Conservation (phyloP, 2,113 vertebrate species). For the Alces alces region DNA sequence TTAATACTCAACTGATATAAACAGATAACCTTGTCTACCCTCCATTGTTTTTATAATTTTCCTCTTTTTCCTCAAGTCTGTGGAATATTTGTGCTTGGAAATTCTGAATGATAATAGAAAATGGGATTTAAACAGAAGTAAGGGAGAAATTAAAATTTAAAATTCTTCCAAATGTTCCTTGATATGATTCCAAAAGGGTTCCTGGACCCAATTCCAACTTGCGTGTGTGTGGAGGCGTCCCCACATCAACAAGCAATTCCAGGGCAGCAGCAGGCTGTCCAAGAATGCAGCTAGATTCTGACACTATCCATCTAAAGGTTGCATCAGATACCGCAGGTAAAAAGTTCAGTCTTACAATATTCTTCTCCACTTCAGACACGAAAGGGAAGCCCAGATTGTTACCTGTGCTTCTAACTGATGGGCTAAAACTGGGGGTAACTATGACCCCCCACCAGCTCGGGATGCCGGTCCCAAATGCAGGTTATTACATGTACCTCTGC, state of each 20-base stretch:
- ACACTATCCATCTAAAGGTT: too few relatives aligned
- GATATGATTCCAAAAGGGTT: neutral
- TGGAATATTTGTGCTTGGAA: constrained; percentile 19
- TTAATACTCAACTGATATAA: neutral
- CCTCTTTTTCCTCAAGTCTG: constrained; percentile 7
- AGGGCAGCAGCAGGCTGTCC: neutral
- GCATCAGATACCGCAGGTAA: neutral
- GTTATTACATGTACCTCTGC: neutral
- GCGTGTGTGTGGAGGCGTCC: neutral
- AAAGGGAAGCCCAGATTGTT: neutral
- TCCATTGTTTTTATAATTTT: constrained; percentile 14
- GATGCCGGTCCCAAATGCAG: neutral
- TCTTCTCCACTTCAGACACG: neutral
- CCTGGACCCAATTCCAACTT: neutral
- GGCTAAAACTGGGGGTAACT: neutral
- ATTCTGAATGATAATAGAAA: constrained; percentile 13
- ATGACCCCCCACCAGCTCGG: neutral
- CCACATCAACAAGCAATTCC: neutral
- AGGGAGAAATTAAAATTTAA: constrained; percentile 6
- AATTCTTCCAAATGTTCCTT: constrained; percentile 1
- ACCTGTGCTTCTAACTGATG: neutral
- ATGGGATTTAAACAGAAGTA: neutral
- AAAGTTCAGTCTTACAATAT: neutral
- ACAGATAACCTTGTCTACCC: neutral
- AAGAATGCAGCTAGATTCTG: neutral